Conservation (phyloP, 2,797 vertebrate species). For the Nyctalus aviator region DNA sequence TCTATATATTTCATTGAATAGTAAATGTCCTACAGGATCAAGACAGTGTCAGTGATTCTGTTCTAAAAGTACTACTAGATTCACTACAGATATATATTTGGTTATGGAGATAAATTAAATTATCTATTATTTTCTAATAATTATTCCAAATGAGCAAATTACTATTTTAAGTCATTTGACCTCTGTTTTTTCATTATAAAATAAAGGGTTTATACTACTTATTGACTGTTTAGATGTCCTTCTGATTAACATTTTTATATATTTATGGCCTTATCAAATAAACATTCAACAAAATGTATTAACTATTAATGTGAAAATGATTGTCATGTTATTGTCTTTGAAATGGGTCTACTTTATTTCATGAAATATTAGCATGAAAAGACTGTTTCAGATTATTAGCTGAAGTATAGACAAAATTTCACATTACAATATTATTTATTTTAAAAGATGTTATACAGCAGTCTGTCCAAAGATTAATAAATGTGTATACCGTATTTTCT, state of each 20-base stretch:
- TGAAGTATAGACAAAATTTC: not conserved
- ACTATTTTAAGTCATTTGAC: not conserved
- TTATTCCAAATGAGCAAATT: not conserved
- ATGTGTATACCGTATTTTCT: not conserved
- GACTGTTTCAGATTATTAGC: not conserved
- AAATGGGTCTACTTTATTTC: not conserved
- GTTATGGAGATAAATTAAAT: not conserved
- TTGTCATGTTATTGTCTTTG: not conserved
- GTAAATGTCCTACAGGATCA: not conserved
- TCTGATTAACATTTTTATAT: not conserved
- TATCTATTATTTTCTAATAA: not conserved
- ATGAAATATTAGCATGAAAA: not conserved
- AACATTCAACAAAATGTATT: not conserved
- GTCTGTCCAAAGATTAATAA: not conserved
- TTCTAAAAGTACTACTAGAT: not conserved
- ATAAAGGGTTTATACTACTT: not conserved
- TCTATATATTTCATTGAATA: not conserved
- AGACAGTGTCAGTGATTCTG: not conserved
- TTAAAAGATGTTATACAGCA: not conserved
- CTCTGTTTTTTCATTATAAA: not conserved
- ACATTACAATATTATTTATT: not conserved
- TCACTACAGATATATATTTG: not conserved
- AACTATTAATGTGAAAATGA: not conserved
- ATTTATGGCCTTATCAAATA: not conserved
- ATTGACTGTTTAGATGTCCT: not conserved